These are phyloP conservation scores for Gallinago jamesoni DNA, from an alignment of 2,113 vertebrate species.

Conservation along the genomic window DNA sequence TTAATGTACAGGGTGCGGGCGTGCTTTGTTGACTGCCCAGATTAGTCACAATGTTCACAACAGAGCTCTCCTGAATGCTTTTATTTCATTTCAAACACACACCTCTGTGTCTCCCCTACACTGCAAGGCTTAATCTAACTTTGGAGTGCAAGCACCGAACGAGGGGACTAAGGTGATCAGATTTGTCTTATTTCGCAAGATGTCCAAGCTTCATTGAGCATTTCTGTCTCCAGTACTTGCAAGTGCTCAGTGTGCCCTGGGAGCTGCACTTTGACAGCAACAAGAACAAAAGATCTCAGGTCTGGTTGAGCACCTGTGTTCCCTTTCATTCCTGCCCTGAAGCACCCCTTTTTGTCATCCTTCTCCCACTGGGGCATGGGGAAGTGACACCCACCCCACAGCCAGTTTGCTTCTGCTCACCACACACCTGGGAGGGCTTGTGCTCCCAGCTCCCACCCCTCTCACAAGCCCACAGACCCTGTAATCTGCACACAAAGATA, in stretches of 20 bases:
- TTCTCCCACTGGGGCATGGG: not conserved
- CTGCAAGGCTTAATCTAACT: not conserved
- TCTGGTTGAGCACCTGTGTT: not conserved
- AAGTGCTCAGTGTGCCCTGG: not conserved
- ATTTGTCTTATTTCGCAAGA: not conserved
- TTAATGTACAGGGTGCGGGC: not conserved
- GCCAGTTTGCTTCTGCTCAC: not conserved
- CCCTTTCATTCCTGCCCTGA: not conserved
- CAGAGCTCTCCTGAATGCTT: not conserved
- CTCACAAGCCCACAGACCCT: not conserved
- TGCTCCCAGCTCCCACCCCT: not conserved
- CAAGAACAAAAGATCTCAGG: not conserved
- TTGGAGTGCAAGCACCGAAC: not conserved
- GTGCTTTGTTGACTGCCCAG: not conserved
- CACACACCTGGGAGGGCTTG: not conserved
- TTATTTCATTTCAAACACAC: not conserved
- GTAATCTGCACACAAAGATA: not conserved
- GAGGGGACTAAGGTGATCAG: rapidly evolving
- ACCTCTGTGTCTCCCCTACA: not conserved
- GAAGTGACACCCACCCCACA: not conserved
- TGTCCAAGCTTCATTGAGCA: not conserved
- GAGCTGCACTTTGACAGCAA: not conserved
- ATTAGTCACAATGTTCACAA: not conserved
- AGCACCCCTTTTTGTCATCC: not conserved
- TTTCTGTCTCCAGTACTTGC: not conserved